Conservation (phyloP, 2,888 invertebrate genomes). For the Crematogaster levior region DNA sequence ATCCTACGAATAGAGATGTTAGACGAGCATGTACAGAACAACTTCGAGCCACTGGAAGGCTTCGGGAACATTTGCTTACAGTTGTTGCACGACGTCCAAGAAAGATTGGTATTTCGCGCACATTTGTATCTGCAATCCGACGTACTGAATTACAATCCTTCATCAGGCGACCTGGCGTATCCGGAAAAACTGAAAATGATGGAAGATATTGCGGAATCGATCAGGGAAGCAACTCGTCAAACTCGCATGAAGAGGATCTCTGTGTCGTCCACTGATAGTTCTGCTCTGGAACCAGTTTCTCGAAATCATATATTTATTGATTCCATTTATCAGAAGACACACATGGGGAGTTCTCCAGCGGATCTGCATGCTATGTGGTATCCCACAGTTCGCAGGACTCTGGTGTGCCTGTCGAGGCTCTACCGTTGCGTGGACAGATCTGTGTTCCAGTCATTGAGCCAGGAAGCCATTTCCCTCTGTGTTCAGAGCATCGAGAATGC, state of each 20-base stretch:
- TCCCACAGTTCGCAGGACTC: conserved; percentile 97
- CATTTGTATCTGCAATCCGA: conserved; percentile 97
- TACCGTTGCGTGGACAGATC: conserved; percentile 97
- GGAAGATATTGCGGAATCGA: conserved; percentile 89
- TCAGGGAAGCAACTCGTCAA: conserved; percentile 82
- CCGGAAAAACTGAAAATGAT: conserved; percentile 99
- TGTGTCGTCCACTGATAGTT: conserved; percentile 79
- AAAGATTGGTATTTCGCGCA: conserved; percentile 97
- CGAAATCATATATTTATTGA: conserved; percentile 80
- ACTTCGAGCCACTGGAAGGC: conserved; percentile 91
- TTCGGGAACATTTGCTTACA: conserved; percentile 93
- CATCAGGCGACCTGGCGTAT: conserved; percentile 98
- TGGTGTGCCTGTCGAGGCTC: conserved; percentile 97
- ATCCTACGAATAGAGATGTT: conserved; percentile 96
- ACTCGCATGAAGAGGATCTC: conserved; percentile 82
- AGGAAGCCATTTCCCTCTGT: conserved; percentile 97
- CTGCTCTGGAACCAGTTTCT: conserved; percentile 75
- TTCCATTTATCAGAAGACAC: conserved; percentile 80
- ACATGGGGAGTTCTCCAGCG: conserved; percentile 92
- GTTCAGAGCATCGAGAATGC: conserved; percentile 96
- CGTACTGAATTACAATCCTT: conserved; percentile 95
- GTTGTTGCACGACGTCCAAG: conserved; percentile 97
- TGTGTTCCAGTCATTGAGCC: conserved; percentile 98
- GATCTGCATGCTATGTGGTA: conserved; percentile 99
- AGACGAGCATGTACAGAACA: conserved; percentile 95